Base-by-base conservation (phyloP, 2,797 vertebrate genomes). In the Nyctalus aviator region DNA sequence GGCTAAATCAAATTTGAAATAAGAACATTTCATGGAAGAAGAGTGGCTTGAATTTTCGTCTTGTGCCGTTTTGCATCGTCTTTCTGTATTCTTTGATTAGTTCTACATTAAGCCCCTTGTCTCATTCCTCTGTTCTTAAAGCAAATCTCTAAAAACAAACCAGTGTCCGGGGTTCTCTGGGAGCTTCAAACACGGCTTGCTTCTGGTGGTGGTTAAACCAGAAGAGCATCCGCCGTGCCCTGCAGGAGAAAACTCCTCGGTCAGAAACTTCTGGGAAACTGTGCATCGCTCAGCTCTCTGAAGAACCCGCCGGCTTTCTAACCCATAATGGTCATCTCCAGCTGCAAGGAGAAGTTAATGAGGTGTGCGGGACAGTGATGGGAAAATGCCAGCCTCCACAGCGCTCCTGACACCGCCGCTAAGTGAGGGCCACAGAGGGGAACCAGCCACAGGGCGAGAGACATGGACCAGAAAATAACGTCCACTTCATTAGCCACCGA, bases 401-500 rank as follows among this genome's bases (percentile, higher is more conserved):
- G 94, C 95, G 91, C 96, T 97, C 92, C 97, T 88, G 97, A 97
- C 97, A 97, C 64, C 6, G 8, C 96, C 11, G n/a, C 2, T 81
- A 84, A 95, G 96, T 69, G 88, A 94, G 44, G 92, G 95, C 94
- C 46, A 83, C 17, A 75, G 93, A 97, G 93, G 96, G 97, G 87
- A 94, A 96, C 95, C 88, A 91, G 95, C 96, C 91, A 82, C 32
- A 69, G 96, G 97, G 94, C 92, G 95, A 98, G 97, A 98, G 97
- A 98, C 94, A 92, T 96, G 97, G 98, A 98, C 98, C 98, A 98
- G 98, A 98, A 98, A 98, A 97, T 97, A 97, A 97, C 96, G 95
- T 97, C 97, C 94, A 97, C 95, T 97, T 97, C 97, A 98, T 98
- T 98, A 98, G 97, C 97, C 44, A 72, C 95, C 96, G 97, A 92